These are phyloP conservation scores for Trematomus loennbergii DNA, from an alignment of 2,113 vertebrate genomes.

Conservation along the genomic window DNA sequence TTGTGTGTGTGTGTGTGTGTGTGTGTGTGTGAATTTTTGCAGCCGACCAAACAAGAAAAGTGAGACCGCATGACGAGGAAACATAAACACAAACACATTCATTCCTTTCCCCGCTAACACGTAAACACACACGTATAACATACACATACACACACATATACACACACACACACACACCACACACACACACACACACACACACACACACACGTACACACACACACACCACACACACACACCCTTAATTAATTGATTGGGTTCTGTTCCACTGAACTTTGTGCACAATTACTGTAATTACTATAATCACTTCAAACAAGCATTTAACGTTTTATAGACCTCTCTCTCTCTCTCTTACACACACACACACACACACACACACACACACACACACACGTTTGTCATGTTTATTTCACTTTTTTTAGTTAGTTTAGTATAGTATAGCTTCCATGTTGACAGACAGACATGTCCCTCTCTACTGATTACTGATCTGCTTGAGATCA, in stretches of 20 bases:
- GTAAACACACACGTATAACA: too few species aligned
- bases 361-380: constrained; percentile 18
- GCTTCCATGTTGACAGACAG: too few species aligned
- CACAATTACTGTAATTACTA: constrained; percentile 51
- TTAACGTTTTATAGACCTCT: constrained; percentile 45
- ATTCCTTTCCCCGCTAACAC: background rate
- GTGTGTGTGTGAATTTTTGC: constrained; percentile 46
- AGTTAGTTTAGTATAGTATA: too few species aligned
- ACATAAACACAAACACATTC: constrained; percentile 50
- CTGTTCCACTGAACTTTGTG: constrained; percentile 15
- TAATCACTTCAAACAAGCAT: constrained; percentile 49
- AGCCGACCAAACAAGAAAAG: constrained; percentile 51
- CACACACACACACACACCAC: constrained; percentile 20
- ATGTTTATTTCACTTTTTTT: too few species aligned
- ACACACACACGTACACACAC: too few species aligned
- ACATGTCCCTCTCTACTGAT: too few species aligned
- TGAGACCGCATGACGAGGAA: constrained; percentile 51
- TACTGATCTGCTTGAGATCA: too few species aligned
- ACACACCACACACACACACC: constrained; percentile 23
- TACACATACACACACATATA: background rate
- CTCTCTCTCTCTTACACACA: background rate
- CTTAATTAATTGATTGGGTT: constrained; percentile 44
- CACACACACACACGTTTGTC: background rate
- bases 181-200: constrained; percentile 20
- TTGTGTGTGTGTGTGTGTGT: background rate